Base-by-base conservation (phyloP, 23 tunicate species). In the Halocynthia aurantium region DNA sequence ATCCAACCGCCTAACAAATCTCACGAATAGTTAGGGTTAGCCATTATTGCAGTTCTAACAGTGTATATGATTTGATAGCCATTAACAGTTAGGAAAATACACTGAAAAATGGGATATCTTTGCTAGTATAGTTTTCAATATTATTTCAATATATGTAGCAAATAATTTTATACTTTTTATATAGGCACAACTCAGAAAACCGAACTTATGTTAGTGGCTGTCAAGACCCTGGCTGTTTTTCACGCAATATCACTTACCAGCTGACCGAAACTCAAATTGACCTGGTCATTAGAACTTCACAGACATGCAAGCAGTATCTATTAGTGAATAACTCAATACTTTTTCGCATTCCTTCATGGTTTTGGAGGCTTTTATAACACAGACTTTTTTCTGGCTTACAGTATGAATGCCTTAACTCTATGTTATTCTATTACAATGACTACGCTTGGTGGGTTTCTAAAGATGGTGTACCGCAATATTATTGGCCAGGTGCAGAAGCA, bases 371-470 rank as follows among this genome's bases (percentile, higher is more conserved):
- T 31, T 31, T 31, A 31, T 31, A 31, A 31, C 1, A 31, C 44
- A 31, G 4, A 0, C 4, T 31, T 31, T 31, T 31, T 31, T 31
- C 44, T 31, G 44, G 63, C 19, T 9, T 20, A 65, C 70, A 65
- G 70, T 65, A 65, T 15, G 70, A 65, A 65, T 65, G 70, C 31
- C 70, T 65, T 0, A 49, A 49, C n/a, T 65, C 70, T 20, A 65
- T 65, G 70, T 10, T 65, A 15, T 65, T 65, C 31, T 65, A 40
- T 20, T 65, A 65, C 70, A 65, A 65, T 2, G 70, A 65, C 19
- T 65, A 65, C 19, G 70, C 70, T 9, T 65, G 70, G 70, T 65
- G 70, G 70, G 70, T 65, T 9, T 65, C 70, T 20, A 65, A 49
- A 65, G 70, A 65, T 65, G 70, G 70, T 8, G 19, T 20, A 65